Evolutionary conservation across 2,888 invertebrate genomes (phyloP).

Genomic region (Diarsia brunnea): DNA sequence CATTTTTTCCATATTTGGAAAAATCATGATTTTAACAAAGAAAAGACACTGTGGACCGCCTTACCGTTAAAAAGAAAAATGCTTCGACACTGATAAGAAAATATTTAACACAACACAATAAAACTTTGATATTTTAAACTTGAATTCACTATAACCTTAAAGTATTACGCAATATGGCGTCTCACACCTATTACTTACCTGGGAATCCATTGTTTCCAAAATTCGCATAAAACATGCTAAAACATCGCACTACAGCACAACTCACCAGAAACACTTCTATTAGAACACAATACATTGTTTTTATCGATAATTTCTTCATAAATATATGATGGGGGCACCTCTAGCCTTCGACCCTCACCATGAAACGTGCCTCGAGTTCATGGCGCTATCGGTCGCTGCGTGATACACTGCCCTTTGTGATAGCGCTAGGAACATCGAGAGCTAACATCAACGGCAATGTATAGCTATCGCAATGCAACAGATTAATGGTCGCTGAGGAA

Average conservation of each 20-base stretch:
- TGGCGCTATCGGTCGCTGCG: conserved; percentile 31
- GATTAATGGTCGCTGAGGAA: conserved; percentile 28
- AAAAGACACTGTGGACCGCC: not conserved
- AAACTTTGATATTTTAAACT: not conserved
- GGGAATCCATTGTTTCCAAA: not conserved
- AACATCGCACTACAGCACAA: conserved; percentile 11
- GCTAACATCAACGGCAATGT: conserved; percentile 44
- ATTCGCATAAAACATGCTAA: not conserved
- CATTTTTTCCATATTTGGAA: not conserved
- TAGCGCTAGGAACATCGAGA: conserved; percentile 11
- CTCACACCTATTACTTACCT: not conserved
- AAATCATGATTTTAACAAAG: conserved; percentile 7
- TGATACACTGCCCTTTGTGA: conserved; percentile 39
- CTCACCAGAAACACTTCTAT: not conserved
- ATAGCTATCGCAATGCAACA: conserved; percentile 46
- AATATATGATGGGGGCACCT: conserved; percentile 45
- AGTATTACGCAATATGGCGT: not conserved
- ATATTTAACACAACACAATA: too few relatives aligned
- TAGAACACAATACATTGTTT: not conserved
- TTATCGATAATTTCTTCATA: conserved; percentile 40
- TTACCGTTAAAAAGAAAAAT: not conserved
- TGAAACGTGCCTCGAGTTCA: conserved; percentile 4
- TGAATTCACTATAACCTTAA: not conserved
- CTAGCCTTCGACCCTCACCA: conserved; percentile 43
- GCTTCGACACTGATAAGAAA: not conserved